Evolutionary conservation across 2,888 invertebrate genomes (phyloP).

Genomic region (Tachina grossa): DNA sequence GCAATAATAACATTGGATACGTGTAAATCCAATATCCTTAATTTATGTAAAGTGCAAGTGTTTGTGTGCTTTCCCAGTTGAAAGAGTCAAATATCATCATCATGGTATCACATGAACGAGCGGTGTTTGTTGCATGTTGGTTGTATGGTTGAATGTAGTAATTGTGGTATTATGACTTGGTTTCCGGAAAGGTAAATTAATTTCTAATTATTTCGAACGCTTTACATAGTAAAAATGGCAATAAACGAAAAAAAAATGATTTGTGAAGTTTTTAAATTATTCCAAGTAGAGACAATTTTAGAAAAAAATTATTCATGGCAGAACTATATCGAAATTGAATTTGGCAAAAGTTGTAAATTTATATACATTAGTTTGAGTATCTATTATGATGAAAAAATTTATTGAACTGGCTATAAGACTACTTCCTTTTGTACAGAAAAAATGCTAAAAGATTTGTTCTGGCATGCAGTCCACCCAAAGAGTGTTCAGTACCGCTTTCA

Average conservation of each 20-base stretch:
- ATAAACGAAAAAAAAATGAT: background rate
- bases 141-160: constrained; percentile 38
- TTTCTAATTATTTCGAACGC: constrained; percentile 51
- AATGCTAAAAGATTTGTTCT: too few relatives aligned
- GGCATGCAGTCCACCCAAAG: too few relatives aligned
- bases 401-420: too few relatives aligned
- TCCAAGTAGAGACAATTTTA: background rate
- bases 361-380: too few relatives aligned
- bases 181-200: constrained; percentile 40
- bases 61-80: background rate
- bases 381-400: too few relatives aligned
- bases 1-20: constrained; percentile 42
- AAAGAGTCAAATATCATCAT: background rate
- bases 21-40: constrained; percentile 61
- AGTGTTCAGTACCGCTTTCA: too few relatives aligned
- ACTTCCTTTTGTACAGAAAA: too few relatives aligned
- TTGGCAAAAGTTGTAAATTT: too few relatives aligned
- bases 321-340: too few relatives aligned
- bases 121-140: constrained; percentile 9
- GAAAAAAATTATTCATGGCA: background rate
- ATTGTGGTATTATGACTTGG: constrained; percentile 40
- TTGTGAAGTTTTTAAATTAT: background rate
- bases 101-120: background rate
- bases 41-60: constrained; percentile 7
- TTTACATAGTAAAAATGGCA: background rate